Evolutionary conservation across 2,113 vertebrate species (phyloP).

Genomic region (Neomonachus schauinslandi): DNA sequence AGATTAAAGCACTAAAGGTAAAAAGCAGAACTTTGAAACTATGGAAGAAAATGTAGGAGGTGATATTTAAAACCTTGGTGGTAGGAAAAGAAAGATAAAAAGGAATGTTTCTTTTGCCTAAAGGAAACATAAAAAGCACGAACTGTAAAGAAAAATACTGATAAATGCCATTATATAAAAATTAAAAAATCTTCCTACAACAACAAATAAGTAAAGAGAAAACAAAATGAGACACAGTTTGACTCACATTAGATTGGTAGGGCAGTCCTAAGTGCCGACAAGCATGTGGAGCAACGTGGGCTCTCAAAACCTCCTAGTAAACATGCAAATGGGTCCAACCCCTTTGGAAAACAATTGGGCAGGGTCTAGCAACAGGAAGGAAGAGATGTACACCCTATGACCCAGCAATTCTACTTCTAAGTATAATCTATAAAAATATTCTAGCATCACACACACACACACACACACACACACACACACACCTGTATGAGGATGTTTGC

Average conservation of each 20-base stretch:
- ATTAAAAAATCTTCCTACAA: not conserved
- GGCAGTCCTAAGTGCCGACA: not conserved
- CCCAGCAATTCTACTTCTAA: not conserved
- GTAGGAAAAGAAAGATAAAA: not conserved
- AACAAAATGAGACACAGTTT: not conserved
- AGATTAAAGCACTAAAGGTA: not conserved
- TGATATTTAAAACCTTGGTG: not conserved
- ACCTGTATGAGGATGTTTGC: not conserved
- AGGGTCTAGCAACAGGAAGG: not conserved
- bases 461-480: not conserved
- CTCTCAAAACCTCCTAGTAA: not conserved
- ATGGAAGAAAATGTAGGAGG: not conserved
- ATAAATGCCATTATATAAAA: not conserved
- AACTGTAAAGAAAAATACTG: not conserved
- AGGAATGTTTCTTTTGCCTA: not conserved
- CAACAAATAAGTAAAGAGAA: not conserved
- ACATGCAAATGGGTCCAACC: not conserved
- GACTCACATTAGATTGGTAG: not conserved
- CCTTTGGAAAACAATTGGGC: not conserved
- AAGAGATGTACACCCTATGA: not conserved
- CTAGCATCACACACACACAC: not conserved
- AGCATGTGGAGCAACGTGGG: not conserved
- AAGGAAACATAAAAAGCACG: not conserved
- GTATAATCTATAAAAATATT: not conserved
- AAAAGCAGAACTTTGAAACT: not conserved